phyloP scores from a whole-genome alignment of 2,797 vertebrate species.

The Benthosema pterotum region DNA sequence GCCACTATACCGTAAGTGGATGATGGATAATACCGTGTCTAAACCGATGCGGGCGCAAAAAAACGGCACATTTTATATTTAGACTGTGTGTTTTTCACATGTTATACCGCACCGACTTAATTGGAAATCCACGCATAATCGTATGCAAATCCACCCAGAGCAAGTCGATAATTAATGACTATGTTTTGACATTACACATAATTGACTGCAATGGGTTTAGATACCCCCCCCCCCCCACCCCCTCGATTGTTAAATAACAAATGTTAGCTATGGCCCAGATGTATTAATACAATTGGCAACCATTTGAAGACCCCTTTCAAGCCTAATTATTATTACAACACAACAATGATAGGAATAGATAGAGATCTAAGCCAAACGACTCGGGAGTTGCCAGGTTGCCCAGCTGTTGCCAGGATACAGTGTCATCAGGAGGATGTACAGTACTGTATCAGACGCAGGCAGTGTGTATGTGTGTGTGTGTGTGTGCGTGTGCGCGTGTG shows the following conservation, averaged over 20 bases:
- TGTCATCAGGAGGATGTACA: not conserved
- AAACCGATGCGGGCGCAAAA: slow-evolving; percentile 29
- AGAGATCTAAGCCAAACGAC: slow-evolving; percentile 36
- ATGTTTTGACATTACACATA: slow-evolving; percentile 56
- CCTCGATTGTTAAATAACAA: slow-evolving; percentile 15
- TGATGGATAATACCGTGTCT: slow-evolving; percentile 55
- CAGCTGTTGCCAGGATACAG: slow-evolving; percentile 47
- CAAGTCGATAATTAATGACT: slow-evolving; percentile 64
- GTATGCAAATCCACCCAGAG: slow-evolving; percentile 55
- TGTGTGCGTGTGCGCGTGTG: no score
- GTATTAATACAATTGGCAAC: slow-evolving; percentile 47
- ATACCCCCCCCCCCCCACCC: slow-evolving; percentile 20
- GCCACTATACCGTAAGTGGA: slow-evolving; percentile 28
- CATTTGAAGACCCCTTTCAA: slow-evolving; percentile 39
- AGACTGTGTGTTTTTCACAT: slow-evolving; percentile 45
- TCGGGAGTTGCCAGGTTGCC: slow-evolving; percentile 9
- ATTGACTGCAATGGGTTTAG: slow-evolving; percentile 61
- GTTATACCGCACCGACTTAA: slow-evolving; percentile 55
- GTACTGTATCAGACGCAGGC: no score
- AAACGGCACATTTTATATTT: slow-evolving; percentile 47
- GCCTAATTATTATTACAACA: slow-evolving; percentile 45
- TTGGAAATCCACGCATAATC: slow-evolving; percentile 59
- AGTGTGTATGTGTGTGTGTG: no score
- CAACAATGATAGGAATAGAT: slow-evolving; percentile 44
- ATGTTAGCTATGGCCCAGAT: slow-evolving; percentile 41